Conservation (phyloP, 2,888 invertebrate genomes). For the Callyntrura guangdongensis region DNA sequence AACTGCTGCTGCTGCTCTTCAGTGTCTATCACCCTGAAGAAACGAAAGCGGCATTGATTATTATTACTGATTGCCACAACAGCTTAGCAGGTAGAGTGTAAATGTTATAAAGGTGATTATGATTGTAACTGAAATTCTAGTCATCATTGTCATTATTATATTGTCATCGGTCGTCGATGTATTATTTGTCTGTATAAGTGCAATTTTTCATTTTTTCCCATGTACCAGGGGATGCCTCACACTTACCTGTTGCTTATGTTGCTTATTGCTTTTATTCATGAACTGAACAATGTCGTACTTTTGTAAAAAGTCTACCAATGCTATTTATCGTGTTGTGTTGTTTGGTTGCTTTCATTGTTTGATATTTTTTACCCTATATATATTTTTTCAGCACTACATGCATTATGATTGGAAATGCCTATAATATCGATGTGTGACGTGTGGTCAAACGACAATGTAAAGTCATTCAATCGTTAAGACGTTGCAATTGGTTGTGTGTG, state of each 20-base stretch:
- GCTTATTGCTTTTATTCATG: too few relatives aligned
- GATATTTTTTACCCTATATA: conserved; percentile 25
- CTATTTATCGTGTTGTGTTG: neutral
- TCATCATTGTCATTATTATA: conserved; percentile 28
- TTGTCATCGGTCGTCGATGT: conserved; percentile 11
- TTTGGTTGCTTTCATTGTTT: conserved; percentile 6
- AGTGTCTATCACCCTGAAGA: conserved; percentile 50
- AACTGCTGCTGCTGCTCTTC: neutral
- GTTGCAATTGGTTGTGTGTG: too few relatives aligned
- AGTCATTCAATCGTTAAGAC: too few relatives aligned
- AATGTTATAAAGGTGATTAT: conserved; percentile 49
- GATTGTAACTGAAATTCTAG: neutral
- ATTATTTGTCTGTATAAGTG: conserved; percentile 29
- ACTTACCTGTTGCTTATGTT: too few relatives aligned
- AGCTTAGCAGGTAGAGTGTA: neutral
- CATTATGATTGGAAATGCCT: neutral
- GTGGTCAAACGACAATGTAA: neutral
- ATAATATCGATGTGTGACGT: neutral
- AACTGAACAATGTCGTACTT: neutral
- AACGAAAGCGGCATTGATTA: conserved; percentile 64
- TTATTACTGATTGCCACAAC: conserved; percentile 9
- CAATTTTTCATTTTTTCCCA: conserved; percentile 69
- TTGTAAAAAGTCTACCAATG: neutral
- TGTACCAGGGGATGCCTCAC: conserved; percentile 19
- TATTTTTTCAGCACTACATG: neutral